A percentile compares a stretch with the other conserved stretches of the same genome.
Evolutionary conservation across 2,888 invertebrate genomes (phyloP).

Genomic region (Cetonia aurata): DNA sequence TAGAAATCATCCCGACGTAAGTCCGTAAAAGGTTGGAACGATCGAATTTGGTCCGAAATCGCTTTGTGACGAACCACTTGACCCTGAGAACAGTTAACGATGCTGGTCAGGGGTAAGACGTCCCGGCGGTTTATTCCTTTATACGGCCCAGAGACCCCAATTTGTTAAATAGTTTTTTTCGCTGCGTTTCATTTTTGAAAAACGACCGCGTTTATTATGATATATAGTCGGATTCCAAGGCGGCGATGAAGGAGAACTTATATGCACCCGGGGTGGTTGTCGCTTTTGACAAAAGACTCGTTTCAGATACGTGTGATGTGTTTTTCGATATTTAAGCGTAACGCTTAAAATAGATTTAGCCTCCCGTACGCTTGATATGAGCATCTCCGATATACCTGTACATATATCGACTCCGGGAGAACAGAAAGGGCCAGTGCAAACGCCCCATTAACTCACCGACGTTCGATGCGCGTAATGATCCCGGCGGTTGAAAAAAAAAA

Average conservation of each 20-base stretch:
- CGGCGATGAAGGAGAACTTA: slow-evolving; percentile 16
- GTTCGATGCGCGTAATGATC: too few species aligned
- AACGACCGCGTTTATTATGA: slow-evolving; percentile 61
- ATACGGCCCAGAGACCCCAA: slow-evolving; percentile 54
- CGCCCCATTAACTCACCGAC: too few species aligned
- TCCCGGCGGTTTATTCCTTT: slow-evolving; percentile 50
- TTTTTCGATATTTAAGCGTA: not conserved
- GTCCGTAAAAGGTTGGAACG: slow-evolving; percentile 36
- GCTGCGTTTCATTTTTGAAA: slow-evolving; percentile 54
- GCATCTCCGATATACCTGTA: too few species aligned
- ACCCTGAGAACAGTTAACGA: slow-evolving; percentile 52
- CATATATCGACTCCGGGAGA: too few species aligned
- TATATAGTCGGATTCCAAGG: slow-evolving; percentile 52
- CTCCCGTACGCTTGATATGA: too few species aligned
- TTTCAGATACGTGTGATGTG: not conserved
- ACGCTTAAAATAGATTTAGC: too few species aligned
- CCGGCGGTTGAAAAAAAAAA: too few species aligned
- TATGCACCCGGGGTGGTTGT: slow-evolving; percentile 24
- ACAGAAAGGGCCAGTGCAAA: too few species aligned
- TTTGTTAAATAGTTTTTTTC: slow-evolving; percentile 57
- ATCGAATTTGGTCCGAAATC: slow-evolving; percentile 53
- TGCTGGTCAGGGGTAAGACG: slow-evolving; percentile 49
- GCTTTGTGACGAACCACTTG: slow-evolving; percentile 54
- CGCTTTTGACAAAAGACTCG: slow-evolving; percentile 27
- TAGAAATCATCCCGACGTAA: slow-evolving; percentile 3